Conservation (phyloP, 2,888 invertebrate genomes). For the Xestoiulus laeticollis region DNA sequence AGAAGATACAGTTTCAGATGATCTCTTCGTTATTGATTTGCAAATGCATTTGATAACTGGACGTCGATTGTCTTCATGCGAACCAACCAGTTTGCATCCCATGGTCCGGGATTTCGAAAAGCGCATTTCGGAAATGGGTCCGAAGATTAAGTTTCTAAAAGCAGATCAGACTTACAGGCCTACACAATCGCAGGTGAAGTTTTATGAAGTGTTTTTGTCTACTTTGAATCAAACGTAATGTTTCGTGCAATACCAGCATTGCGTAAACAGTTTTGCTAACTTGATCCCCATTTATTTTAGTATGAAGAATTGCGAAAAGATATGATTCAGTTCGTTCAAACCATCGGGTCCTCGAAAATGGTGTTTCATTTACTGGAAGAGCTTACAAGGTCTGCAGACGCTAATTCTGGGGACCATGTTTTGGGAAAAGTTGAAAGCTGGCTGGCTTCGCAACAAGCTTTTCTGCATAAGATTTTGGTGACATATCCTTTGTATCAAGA, state of each 20-base stretch:
- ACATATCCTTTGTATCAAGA: slow-evolving; percentile 77
- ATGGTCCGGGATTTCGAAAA: slow-evolving; percentile 3
- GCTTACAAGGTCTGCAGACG: neutral
- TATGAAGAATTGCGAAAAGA: slow-evolving; percentile 67
- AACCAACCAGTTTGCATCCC: slow-evolving; percentile 2
- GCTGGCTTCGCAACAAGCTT: slow-evolving; percentile 59
- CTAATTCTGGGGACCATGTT: neutral
- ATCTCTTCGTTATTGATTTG: slow-evolving; percentile 32
- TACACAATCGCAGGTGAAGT: slow-evolving; percentile 41
- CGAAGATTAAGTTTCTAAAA: slow-evolving; percentile 8
- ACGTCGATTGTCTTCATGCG: neutral
- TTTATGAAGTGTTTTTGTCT: no score
- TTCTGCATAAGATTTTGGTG: slow-evolving; percentile 61
- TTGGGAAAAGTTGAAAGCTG: slow-evolving; percentile 53
- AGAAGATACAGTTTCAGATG: slow-evolving; percentile 63
- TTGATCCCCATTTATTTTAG: slow-evolving; percentile 47
- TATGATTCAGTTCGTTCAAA: slow-evolving; percentile 56
- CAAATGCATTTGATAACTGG: slow-evolving; percentile 31
- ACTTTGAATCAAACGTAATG: neutral
- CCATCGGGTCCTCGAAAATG: slow-evolving; percentile 55
- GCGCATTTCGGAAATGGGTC: neutral
- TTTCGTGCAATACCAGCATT: no score
- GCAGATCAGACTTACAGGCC: slow-evolving; percentile 31
- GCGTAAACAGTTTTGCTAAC: neutral
- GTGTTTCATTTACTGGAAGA: slow-evolving; percentile 54